A percentile compares a stretch with the other conserved stretches of the same genome.
phyloP scores from a whole-genome alignment of 2,888 invertebrate species.

The Byasa hedistus region DNA sequence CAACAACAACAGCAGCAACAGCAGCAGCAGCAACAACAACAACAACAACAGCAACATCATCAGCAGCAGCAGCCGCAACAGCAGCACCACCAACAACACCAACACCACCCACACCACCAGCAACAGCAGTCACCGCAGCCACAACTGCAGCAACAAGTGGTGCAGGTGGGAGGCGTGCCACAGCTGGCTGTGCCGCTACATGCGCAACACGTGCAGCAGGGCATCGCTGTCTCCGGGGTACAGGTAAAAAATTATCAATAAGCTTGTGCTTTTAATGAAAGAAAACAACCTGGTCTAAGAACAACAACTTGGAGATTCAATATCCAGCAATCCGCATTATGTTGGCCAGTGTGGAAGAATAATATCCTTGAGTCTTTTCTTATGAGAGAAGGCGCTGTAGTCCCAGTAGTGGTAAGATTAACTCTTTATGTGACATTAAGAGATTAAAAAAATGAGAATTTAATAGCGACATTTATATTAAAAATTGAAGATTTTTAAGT shows the following conservation, averaged over 20 bases:
- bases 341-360: too few species aligned
- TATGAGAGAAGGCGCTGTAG: too few species aligned
- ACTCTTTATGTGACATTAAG: too few species aligned
- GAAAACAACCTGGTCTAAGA: too few species aligned
- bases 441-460: too few species aligned
- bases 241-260: conserved; percentile 48
- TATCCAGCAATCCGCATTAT: too few species aligned
- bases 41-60: conserved; percentile 16
- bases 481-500: too few species aligned
- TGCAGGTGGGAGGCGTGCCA: conserved; percentile 71
- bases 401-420: too few species aligned
- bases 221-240: conserved; percentile 46
- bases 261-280: too few species aligned
- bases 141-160: conserved; percentile 61
- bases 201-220: conserved; percentile 60
- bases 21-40: neutral
- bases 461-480: too few species aligned
- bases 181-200: conserved; percentile 69
- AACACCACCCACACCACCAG: conserved; percentile 44
- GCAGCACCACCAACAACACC: conserved; percentile 48
- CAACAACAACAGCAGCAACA: conserved; percentile 36
- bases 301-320: too few species aligned
- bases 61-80: conserved; percentile 49
- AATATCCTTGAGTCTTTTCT: too few species aligned
- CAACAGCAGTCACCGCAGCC: conserved; percentile 47